Evolutionary conservation across 2,888 invertebrate genomes (phyloP).

Genomic region (Zelleria hepariella): DNA sequence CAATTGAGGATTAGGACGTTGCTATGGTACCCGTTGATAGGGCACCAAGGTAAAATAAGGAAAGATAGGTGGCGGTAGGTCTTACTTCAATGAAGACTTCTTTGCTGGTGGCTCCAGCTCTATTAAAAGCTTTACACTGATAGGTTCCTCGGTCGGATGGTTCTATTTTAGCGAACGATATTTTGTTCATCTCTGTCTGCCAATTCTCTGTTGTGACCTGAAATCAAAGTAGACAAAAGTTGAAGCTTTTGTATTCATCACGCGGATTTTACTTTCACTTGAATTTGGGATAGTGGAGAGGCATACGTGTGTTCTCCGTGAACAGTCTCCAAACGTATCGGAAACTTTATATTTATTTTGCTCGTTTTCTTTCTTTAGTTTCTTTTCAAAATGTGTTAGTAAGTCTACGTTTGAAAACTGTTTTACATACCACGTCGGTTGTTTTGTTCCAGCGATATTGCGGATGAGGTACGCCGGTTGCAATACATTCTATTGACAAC

Average conservation of each 20-base stretch:
- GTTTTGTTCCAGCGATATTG: constrained; percentile 40
- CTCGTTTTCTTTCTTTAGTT: no score
- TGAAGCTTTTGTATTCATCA: not conserved
- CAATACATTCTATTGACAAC: constrained; percentile 40
- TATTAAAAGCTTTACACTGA: constrained; percentile 40
- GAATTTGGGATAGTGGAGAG: no score
- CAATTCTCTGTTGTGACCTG: constrained; percentile 19
- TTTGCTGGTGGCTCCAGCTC: constrained; percentile 29
- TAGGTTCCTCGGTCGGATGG: constrained; percentile 43
- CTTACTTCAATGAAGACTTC: constrained; percentile 37
- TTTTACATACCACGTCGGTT: constrained; percentile 23
- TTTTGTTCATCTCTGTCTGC: constrained; percentile 29
- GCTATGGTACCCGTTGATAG: no score
- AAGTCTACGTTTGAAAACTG: no score
- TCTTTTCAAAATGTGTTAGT: no score
- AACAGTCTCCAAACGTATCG: not conserved
- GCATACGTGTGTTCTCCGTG: not conserved
- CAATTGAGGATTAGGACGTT: no score
- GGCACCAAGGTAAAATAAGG: no score
- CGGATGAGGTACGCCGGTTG: constrained; percentile 41
- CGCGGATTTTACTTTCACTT: no score
- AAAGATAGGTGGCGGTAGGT: no score
- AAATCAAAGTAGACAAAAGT: not conserved
- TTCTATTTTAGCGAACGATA: constrained; percentile 31
- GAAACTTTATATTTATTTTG: no score